Base-by-base conservation (phyloP, 2,113 vertebrate genomes). In the Corydoras sp. region DNA sequence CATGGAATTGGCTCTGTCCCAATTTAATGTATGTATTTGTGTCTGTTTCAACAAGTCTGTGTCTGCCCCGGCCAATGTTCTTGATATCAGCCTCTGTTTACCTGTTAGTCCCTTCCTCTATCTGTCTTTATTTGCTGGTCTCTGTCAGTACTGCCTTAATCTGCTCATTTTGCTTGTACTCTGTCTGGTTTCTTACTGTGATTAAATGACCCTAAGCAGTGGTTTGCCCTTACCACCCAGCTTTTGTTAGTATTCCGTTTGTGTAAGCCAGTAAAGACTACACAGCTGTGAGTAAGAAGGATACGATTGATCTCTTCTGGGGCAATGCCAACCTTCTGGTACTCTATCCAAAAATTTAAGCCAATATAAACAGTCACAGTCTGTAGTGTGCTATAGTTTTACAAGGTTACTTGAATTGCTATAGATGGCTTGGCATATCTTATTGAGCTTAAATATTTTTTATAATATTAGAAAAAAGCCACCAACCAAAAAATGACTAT, bases 191-290 rank as follows among this genome's bases (percentile, higher is more conserved):
- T 73, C 65, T 72, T 53, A 60, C 5, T 72, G 58, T 77, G 76
- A 83, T 85, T 79, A 83, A 72, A 78, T 70, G 64, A 68, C 58
- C 65, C 63, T 35, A 51, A 69, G 64, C 59, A 69, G 64, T 43
- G 32, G 9, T 10, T 24, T 48, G 49, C 68, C 58, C 18, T 13
- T 61, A 24, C 30, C 10, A 53, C 55, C 10, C 56, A 30, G 62
- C 55, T 49, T 58, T 71, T 60, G 58, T 76, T 76, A 59, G 68
- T 76, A 76, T 73, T 66, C 54, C 11, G 24, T 9, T 3, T 1
- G 48, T 53, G 71, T 60, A 59, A 53, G 48, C 24, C 58, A 51
- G 71, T 14, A 73, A 71, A 54, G 55, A 51, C 64, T 50, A 24
- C 9, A 9, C 71, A 51, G 56, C 63, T 60, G 11, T 24, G 63